These are phyloP conservation scores for Andrena bicolor DNA, from an alignment of 2,888 invertebrate species.

Conservation along the genomic window DNA sequence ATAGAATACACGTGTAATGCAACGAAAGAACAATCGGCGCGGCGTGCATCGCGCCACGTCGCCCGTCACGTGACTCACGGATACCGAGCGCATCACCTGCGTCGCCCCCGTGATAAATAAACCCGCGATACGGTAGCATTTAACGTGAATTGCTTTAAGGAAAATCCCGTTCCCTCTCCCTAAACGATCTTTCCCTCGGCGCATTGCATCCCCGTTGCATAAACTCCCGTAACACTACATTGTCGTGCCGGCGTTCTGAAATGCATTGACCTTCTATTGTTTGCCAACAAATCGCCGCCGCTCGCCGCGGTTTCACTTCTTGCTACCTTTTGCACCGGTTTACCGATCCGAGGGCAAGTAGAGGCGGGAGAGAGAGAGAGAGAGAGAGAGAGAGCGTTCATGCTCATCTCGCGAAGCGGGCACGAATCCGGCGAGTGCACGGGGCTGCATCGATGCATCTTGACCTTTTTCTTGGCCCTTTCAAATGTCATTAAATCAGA, in stretches of 20 bases:
- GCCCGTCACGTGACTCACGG: no score
- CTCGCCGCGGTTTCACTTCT: conserved; percentile 61
- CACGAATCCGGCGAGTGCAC: conserved; percentile 47
- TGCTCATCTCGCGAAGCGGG: conserved; percentile 53
- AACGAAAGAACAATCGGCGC: no score
- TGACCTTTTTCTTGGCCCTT: conserved; percentile 71
- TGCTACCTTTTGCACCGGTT: conserved; percentile 60
- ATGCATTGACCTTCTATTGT: conserved; percentile 79
- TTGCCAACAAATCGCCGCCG: conserved; percentile 69
- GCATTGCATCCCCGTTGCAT: conserved; percentile 49
- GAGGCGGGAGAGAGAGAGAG: conserved; percentile 16
- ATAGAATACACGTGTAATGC: background rate
- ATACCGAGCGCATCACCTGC: background rate
- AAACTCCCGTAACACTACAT: conserved; percentile 44
- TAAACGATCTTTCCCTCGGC: conserved; percentile 4
- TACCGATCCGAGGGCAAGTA: conserved; percentile 50
- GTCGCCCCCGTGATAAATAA: background rate
- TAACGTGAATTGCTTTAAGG: conserved; percentile 38
- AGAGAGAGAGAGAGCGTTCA: conserved; percentile 18
- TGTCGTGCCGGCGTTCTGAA: conserved; percentile 59
- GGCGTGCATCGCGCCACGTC: no score
- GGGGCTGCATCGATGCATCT: conserved; percentile 57
- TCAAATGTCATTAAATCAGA: conserved; percentile 73
- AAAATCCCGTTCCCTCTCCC: conserved; percentile 16
- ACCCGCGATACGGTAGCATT: conserved; percentile 5